Base-by-base conservation (phyloP, 1,140 invertebrate species). In the Ooceraea biroi region DNA sequence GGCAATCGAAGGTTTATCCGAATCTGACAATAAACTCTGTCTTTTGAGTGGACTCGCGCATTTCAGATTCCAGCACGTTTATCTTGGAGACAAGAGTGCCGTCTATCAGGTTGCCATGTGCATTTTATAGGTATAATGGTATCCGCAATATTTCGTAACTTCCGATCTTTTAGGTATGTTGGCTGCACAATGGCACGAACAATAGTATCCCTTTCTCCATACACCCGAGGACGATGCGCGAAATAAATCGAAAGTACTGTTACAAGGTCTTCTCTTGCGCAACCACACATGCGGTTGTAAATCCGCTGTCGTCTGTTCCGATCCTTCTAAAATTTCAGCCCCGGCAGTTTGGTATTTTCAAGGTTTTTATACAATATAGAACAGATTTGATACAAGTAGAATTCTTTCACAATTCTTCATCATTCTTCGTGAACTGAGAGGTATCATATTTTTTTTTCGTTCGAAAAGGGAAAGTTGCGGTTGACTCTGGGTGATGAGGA, bases 281-380 rank as follows among this genome's bases (percentile, higher is more conserved):
- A 27, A 88, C 89, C 77, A 83, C 88, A 41, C 0, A 48, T 55
- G 90, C 88, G 36, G 83, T 74, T 1, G 63, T 89, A 3, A 25
- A 85, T 44, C 46, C 73, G 72, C 41, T 44, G 14, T 78, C 84
- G 10, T 66, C 61, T 0, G 46, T 83, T 36, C 83, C 89, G 7
- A 63, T 94, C 11, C 58, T 93, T 19, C 89, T 94, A 17, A 90
- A 89, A 68, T 94, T 92, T 82, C 83, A 87, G 12, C 91, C 92
- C 17, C 89, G 88, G 41, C 85, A 86, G 69, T 89, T 88, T 71
- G 87, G 85, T 25, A 30, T 19, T n/a, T 91, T 87, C 27, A 60
- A 90, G 61, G 92, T 93, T 77, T 19, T 68, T 41, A 36, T 19
- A 30, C 27, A 17, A 61, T 85, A 8, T 25, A 46, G 50, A 63